Evolutionary conservation across 2,113 vertebrate species (phyloP).

Genomic region (Dinomys branickii): DNA sequence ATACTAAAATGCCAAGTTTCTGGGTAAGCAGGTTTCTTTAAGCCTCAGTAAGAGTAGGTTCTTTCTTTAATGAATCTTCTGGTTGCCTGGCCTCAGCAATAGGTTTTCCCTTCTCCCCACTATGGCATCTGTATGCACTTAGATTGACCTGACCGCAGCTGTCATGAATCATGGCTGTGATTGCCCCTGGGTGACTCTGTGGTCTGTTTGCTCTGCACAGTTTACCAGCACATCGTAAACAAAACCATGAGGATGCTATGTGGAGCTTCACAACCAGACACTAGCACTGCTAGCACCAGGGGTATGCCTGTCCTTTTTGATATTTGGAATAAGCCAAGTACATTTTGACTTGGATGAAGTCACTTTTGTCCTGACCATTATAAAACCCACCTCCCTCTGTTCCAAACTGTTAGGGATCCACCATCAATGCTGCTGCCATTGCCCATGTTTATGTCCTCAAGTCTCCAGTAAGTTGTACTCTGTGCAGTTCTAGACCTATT

Average conservation of each 20-base stretch:
- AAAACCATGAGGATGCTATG: neutral
- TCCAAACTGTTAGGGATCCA: neutral
- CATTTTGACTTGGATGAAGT: neutral
- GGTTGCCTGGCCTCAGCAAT: neutral
- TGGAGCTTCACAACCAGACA: neutral
- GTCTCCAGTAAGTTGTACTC: neutral
- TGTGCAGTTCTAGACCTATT: neutral
- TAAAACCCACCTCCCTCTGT: neutral
- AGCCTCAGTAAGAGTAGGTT: too few species aligned
- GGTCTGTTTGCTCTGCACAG: neutral
- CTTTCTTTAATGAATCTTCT: neutral
- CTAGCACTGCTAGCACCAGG: neutral
- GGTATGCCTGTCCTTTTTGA: neutral
- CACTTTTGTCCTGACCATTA: neutral
- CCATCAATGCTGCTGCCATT: neutral
- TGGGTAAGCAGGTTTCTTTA: neutral
- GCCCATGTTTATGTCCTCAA: too few species aligned
- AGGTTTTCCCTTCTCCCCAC: neutral
- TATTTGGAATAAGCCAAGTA: neutral
- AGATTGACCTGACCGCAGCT: too few species aligned
- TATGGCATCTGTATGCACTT: too few species aligned
- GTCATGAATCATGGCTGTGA: neutral
- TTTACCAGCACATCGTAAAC: neutral
- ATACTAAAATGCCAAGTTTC: neutral
- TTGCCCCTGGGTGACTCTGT: neutral